Evolutionary conservation across 53 echinoderm and acorn worm species (phyloP).

Genomic region (Holothuria leucospilota): DNA sequence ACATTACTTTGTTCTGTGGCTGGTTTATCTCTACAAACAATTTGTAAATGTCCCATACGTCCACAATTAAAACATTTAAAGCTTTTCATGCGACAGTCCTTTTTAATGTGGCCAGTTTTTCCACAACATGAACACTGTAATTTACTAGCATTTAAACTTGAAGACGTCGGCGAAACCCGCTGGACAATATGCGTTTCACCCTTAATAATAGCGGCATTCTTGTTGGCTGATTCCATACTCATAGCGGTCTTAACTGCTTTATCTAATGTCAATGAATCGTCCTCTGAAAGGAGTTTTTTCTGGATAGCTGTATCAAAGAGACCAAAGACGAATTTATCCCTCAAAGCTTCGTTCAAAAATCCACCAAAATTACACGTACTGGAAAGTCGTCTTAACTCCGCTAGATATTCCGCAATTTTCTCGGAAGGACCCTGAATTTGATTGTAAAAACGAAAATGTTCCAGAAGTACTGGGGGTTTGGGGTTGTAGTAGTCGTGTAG

Average conservation of each 20-base stretch:
- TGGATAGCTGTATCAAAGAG: too few relatives aligned
- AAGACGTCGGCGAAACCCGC: too few relatives aligned
- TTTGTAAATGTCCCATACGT: too few relatives aligned
- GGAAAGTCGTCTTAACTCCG: slow-evolving; percentile 31
- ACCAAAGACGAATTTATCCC: slow-evolving; percentile 45
- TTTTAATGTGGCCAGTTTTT: too few relatives aligned
- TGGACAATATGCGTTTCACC: too few relatives aligned
- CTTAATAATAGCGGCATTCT: neutral
- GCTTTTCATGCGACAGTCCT: too few relatives aligned
- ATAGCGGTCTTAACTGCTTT: slow-evolving; percentile 27
- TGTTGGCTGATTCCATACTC: slow-evolving; percentile 43
- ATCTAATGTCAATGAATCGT: neutral
- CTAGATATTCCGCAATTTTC: slow-evolving; percentile 32
- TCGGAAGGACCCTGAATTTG: slow-evolving; percentile 25
- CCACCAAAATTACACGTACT: slow-evolving; percentile 37
- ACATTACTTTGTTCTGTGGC: too few relatives aligned
- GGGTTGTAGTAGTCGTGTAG: neutral
- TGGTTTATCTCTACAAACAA: too few relatives aligned
- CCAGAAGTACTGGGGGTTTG: slow-evolving; percentile 34
- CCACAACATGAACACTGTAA: too few relatives aligned
- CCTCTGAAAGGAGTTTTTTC: too few relatives aligned
- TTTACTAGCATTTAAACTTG: too few relatives aligned
- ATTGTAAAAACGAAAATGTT: slow-evolving; percentile 40
- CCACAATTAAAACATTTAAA: too few relatives aligned
- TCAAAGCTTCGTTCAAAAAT: slow-evolving; percentile 44